Conservation (phyloP, 2,888 invertebrate genomes). For the Hanleya hanleyi region DNA sequence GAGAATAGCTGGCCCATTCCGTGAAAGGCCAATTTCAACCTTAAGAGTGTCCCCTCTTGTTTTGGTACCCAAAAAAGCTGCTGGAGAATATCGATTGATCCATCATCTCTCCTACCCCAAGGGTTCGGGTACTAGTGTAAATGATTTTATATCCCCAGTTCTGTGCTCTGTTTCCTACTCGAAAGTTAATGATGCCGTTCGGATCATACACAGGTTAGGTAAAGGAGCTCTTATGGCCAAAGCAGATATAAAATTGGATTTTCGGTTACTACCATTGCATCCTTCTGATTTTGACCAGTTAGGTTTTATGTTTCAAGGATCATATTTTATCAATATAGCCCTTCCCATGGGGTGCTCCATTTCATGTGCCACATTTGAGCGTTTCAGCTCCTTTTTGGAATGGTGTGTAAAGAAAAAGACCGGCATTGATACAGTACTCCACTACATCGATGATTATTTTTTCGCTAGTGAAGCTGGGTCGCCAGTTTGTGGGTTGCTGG, state of each 20-base stretch:
- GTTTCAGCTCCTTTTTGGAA: not conserved
- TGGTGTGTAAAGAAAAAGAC: not conserved
- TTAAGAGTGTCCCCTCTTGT: constrained; percentile 31
- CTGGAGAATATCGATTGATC: constrained; percentile 28
- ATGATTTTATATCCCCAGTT: constrained; percentile 28
- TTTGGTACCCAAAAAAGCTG: constrained; percentile 27
- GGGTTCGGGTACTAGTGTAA: constrained; percentile 17
- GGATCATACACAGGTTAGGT: constrained; percentile 29
- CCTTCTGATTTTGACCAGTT: constrained; percentile 30
- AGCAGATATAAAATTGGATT: constrained; percentile 27
- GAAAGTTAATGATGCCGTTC: constrained; percentile 28
- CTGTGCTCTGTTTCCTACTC: constrained; percentile 29
- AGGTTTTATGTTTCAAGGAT: constrained; percentile 21
- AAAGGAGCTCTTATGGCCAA: not conserved
- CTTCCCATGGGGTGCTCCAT: constrained; percentile 22
- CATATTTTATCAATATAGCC: constrained; percentile 22
- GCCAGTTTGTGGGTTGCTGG: not conserved
- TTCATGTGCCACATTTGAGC: constrained; percentile 9
- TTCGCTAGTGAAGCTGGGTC: constrained; percentile 7
- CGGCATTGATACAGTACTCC: not conserved
- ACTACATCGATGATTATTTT: constrained; percentile 32
- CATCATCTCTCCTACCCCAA: constrained; percentile 29
- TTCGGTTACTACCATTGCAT: constrained; percentile 26
- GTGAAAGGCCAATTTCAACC: constrained; percentile 6
- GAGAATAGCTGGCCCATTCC: constrained; percentile 30